A percentile compares a stretch with the other conserved stretches of the same genome.
Conservation (phyloP, 1,140 invertebrate species). For the Armadillidium nasatum region DNA sequence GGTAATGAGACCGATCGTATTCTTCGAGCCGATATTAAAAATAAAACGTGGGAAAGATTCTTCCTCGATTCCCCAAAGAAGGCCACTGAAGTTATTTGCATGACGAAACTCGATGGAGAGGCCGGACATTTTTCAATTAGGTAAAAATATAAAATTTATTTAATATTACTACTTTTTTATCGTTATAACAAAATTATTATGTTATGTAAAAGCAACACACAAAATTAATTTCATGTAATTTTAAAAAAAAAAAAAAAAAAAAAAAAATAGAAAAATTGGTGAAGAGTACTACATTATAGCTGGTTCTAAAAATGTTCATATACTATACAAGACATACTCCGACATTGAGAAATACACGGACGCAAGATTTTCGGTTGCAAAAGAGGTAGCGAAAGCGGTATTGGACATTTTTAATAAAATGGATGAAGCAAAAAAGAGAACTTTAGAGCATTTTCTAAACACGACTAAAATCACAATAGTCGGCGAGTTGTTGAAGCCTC, state of each 20-base stretch:
- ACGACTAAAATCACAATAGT: conserved; percentile 50
- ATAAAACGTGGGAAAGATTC: conserved; percentile 50
- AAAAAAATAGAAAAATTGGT: conserved; percentile 46
- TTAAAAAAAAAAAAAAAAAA: too few species aligned
- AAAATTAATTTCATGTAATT: too few species aligned
- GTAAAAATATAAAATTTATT: too few species aligned
- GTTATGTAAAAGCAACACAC: too few species aligned
- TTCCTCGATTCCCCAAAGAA: conserved; percentile 28
- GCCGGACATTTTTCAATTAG: conserved; percentile 53
- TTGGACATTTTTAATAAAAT: conserved; percentile 44
- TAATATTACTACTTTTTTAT: too few species aligned
- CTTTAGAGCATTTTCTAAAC: conserved; percentile 45
- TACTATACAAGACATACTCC: conserved; percentile 50
- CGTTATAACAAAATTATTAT: too few species aligned
- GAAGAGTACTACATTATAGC: conserved; percentile 49
- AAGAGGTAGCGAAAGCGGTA: conserved; percentile 47
- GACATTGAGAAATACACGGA: conserved; percentile 52
- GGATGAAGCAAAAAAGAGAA: conserved; percentile 35
- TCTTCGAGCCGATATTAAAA: conserved; percentile 49
- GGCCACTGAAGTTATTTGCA: conserved; percentile 49
- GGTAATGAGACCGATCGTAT: conserved; percentile 56
- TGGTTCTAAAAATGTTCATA: conserved; percentile 56
- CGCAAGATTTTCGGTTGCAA: conserved; percentile 41
- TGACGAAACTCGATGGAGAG: conserved; percentile 55
- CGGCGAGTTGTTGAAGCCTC: conserved; percentile 53